Percentiles rank a stretch among this genome's conserved stretches.
Conservation (phyloP, 2,888 invertebrate genomes). For the Plebejus anna region DNA sequence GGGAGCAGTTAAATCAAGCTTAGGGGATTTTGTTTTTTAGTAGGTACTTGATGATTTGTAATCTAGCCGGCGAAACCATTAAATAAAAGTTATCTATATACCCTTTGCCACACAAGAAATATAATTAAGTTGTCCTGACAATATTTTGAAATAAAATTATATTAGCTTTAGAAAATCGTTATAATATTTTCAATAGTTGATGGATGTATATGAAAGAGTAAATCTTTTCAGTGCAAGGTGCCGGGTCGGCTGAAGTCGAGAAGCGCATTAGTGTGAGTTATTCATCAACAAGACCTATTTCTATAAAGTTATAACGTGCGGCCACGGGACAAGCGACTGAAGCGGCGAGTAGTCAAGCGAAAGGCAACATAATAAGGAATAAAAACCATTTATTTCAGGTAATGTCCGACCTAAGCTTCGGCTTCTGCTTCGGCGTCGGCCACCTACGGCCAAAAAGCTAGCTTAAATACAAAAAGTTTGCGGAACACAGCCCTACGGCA, state of each 20-base stretch:
- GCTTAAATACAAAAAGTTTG: no score
- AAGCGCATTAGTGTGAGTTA: conserved; percentile 3
- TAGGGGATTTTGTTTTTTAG: no score
- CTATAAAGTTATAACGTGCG: background rate
- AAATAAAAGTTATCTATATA: no score
- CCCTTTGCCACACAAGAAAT: background rate
- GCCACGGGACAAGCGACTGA: background rate
- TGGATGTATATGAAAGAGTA: background rate
- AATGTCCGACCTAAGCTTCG: no score
- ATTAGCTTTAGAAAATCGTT: background rate
- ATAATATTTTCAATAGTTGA: background rate
- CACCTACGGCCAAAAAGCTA: no score
- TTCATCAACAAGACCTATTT: conserved; percentile 17
- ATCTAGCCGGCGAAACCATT: no score
- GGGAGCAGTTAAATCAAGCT: no score
- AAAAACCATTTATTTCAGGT: no score
- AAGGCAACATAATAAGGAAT: no score
- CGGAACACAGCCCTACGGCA: no score
- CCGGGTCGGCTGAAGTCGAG: background rate
- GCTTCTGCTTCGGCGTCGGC: no score
- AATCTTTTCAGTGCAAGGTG: background rate
- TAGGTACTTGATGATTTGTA: no score
- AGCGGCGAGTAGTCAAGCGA: background rate
- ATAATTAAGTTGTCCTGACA: background rate
- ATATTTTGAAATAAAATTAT: background rate